These are phyloP conservation scores for Osmoderma eremita DNA, from an alignment of 2,888 invertebrate species.

Conservation along the genomic window DNA sequence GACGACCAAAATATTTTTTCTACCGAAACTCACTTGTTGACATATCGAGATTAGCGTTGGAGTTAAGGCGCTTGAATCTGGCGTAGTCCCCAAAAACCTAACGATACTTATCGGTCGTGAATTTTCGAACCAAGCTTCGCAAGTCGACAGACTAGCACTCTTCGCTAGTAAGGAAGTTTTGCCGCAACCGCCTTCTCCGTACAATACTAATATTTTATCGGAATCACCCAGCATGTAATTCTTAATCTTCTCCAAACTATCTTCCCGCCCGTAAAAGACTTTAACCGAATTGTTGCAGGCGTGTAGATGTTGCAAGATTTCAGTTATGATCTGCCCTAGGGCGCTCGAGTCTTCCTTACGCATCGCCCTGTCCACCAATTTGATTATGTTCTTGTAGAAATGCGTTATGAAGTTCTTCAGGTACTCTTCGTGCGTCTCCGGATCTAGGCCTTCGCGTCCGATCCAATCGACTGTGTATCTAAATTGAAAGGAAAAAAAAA, in stretches of 20 bases:
- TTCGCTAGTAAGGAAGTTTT: slow-evolving; percentile 96
- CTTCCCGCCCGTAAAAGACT: slow-evolving; percentile 93
- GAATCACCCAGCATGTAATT: slow-evolving; percentile 85
- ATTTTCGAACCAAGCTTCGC: slow-evolving; percentile 77
- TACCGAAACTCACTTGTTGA: slow-evolving; percentile 76
- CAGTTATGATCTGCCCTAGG: slow-evolving; percentile 92
- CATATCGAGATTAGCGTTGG: slow-evolving; percentile 95
- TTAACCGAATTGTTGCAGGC: slow-evolving; percentile 94
- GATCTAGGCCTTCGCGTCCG: slow-evolving; percentile 91
- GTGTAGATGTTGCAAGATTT: slow-evolving; percentile 93
- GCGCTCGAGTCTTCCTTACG: slow-evolving; percentile 94
- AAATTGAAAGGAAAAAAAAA: slow-evolving; percentile 38
- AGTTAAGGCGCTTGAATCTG: slow-evolving; percentile 94
- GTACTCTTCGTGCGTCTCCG: slow-evolving; percentile 93
- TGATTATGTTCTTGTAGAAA: slow-evolving; percentile 92
- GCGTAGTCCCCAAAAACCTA: slow-evolving; percentile 95
- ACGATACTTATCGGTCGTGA: slow-evolving; percentile 87
- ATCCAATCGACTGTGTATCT: slow-evolving; percentile 98
- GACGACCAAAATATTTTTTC: neutral
- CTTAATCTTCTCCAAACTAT: slow-evolving; percentile 82
- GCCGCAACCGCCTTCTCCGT: slow-evolving; percentile 97
- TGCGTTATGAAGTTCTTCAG: slow-evolving; percentile 93
- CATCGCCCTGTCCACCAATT: slow-evolving; percentile 94
- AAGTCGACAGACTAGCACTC: slow-evolving; percentile 81
- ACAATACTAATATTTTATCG: slow-evolving; percentile 89